Base-by-base conservation (phyloP, 2,888 invertebrate species). In the Asteroscopus sphinx region DNA sequence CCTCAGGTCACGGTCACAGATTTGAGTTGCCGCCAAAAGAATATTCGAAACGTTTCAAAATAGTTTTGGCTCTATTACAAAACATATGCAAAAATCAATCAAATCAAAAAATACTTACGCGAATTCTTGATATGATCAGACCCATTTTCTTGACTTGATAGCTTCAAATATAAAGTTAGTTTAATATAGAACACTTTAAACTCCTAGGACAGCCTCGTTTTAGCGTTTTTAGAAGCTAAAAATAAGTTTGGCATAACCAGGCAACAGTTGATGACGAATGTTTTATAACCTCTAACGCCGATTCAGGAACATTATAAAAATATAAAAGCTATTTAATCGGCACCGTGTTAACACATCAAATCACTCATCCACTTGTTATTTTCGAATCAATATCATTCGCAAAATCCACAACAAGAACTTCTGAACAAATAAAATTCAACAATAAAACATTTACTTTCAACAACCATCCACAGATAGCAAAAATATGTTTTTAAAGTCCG, bases 101-200 rank as follows among this genome's bases (percentile, higher is more conserved):
- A 80, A 47, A 39, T n/a, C 62, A 44, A 48, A 41, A 33, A 15
- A 60, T 83, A 95, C 96, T 95, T 90, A 96, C 96, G 87, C 96
- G 95, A 92, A 96, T 96, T 93, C 95, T 96, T 67, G 95, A 96
- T 87, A 96, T 91, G 73, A 96, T 94, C 59, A 95, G 89, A 70
- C 96, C 96, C 96, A 96, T 96, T 80, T 90, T 91, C 74, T 68
- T 57, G 65, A 61, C 61, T 70, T 64, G 49, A 40, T 52, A 56
- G 68, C 71, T 72, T 73, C 52, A 68, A 70, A 52, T 61, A 64
- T 54, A 53, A 45, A 62, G 73, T 47, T 17, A 67, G 70, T 71
- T 59, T 75, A 68, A 67, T 73, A 62, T 39, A 69, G 68, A 77
- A 64, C 85, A 84, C 81, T 82, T 76, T 60, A 58, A 73, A 76